These are phyloP conservation scores for Nymphicus hollandicus DNA, from an alignment of 2,113 vertebrate genomes.

Conservation along the genomic window DNA sequence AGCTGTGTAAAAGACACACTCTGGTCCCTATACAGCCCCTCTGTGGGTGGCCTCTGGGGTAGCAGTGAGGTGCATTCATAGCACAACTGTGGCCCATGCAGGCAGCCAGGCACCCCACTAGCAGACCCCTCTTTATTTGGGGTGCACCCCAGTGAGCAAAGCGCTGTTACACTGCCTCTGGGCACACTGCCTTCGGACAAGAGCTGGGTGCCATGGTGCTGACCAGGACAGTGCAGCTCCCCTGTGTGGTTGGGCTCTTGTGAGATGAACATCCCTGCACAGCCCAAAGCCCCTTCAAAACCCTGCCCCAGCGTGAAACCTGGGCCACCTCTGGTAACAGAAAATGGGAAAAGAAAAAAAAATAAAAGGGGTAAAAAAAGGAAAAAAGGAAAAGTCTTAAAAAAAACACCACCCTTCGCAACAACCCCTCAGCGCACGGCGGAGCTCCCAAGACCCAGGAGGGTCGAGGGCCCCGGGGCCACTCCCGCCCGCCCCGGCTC, in stretches of 20 bases:
- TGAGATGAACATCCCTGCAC: rapidly evolving
- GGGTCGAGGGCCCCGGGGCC: rapidly evolving
- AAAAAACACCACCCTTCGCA: background rate
- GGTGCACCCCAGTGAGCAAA: background rate
- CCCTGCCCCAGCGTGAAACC: background rate
- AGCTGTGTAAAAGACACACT: rapidly evolving
- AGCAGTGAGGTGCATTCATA: rapidly evolving
- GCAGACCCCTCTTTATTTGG: rapidly evolving
- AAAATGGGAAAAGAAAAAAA: background rate
- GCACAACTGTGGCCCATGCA: rapidly evolving
- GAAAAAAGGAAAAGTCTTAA: background rate
- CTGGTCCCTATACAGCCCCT: rapidly evolving
- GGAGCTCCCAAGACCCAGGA: background rate
- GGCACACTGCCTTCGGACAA: rapidly evolving
- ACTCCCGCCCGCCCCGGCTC: background rate
- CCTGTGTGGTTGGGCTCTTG: rapidly evolving
- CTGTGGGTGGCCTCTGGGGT: rapidly evolving
- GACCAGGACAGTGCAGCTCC: rapidly evolving
- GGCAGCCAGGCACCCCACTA: rapidly evolving
- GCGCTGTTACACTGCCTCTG: rapidly evolving
- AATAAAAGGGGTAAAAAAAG: too few species aligned
- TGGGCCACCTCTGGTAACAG: background rate
- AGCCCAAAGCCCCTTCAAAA: background rate
- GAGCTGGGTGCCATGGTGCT: rapidly evolving
- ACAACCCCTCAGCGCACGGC: rapidly evolving